A percentile compares a stretch with the other conserved stretches of the same genome.
Evolutionary conservation across 2,113 vertebrate genomes (phyloP).

Genomic region (Fulica atra): DNA sequence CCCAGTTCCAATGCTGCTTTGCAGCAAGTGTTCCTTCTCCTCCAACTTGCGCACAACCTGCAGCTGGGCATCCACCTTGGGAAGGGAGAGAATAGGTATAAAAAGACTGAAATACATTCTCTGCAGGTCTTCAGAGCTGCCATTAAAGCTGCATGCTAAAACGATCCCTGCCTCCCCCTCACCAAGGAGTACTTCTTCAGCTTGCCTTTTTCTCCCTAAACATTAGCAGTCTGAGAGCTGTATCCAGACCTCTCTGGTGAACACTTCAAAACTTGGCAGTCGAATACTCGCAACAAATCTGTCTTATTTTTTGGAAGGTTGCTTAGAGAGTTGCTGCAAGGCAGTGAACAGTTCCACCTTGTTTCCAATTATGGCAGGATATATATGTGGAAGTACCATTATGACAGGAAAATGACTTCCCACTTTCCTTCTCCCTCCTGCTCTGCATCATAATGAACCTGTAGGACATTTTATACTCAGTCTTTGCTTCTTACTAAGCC

Average conservation of each 20-base stretch:
- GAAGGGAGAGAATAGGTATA: not conserved
- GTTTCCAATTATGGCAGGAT: not conserved
- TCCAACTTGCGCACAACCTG: conserved; percentile 95
- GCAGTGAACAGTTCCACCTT: not conserved
- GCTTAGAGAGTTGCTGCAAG: not conserved
- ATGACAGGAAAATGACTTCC: not conserved
- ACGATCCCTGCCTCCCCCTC: not conserved
- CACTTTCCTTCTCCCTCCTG: not conserved
- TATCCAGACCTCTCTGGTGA: not conserved
- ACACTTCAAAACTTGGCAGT: not conserved
- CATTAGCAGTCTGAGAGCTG: not conserved
- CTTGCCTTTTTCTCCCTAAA: not conserved
- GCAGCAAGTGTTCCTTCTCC: conserved; percentile 96
- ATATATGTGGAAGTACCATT: not conserved
- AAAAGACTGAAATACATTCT: not conserved
- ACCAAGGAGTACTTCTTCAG: not conserved
- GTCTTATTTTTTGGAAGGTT: not conserved
- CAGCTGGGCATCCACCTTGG: conserved; percentile 93
- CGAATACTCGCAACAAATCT: not conserved
- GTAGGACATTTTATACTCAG: not conserved
- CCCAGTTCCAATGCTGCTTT: conserved; percentile 93
- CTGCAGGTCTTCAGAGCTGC: not conserved
- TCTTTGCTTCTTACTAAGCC: not conserved
- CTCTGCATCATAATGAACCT: not conserved
- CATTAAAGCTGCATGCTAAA: not conserved